Evolutionary conservation across 2,888 invertebrate species (phyloP), one percentile per base, ranked within the genome.

Genomic region (Herminia tarsipennalis): DNA sequence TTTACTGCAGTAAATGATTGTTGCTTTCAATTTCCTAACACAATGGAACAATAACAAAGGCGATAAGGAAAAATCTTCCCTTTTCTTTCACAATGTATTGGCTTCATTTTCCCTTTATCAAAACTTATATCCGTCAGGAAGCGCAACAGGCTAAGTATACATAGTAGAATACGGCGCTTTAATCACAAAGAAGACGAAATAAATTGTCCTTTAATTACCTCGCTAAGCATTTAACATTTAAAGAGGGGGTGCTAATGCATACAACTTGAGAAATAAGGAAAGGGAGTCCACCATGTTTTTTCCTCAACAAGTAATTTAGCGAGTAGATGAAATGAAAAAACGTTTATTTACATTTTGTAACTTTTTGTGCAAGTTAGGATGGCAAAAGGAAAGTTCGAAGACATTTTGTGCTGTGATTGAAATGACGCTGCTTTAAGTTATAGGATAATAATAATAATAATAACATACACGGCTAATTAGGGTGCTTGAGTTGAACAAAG

Each of bases 191-290:
- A 41, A 34, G 36, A 29, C 30, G 21, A 47, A 59, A 65, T 56
- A 62, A 60, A 63, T 60, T 54, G 57, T 47, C 41, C 48, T 65
- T 56, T 57, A 64, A 70, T 62, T 65, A 52, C 41, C 22, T 44
- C 39, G 47, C 47, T 55, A 45, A 70, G 50, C 45, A 57, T 47
- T 51, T 51, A 9, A 51, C 45, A 57, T 47, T 51, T 51, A 9
- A 34, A 46, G 27, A 47, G 46, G 27, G 41, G 28, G 38, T 16
- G 40, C 48, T 64, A 47, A 48, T 48, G 47, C 25, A 49, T 46
- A 50, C 44, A 38, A 47, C 25, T 55, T 37, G 39, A 40, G 22
- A 32, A 46, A 46, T 35, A 59, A 55, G 36, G 43, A 55, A 48
- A 51, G 30, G 28, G 37, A 25, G 12, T 35, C 47, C 33, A 14